Evolutionary conservation across 2,888 invertebrate genomes (phyloP).

Genomic region (Esperia sulphurella): DNA sequence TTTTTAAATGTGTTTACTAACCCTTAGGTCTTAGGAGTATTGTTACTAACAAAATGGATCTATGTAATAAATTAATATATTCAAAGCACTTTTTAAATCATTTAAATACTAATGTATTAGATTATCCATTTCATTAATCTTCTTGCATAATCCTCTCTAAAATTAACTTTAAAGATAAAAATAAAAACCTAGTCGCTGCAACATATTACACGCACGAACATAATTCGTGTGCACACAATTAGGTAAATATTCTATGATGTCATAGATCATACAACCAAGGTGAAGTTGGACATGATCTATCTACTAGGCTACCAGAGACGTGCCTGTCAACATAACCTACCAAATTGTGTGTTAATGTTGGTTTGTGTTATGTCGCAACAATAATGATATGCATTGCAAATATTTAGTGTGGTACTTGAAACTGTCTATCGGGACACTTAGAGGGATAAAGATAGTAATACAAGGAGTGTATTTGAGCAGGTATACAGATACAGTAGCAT

Average conservation of each 20-base stretch:
- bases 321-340: slow-evolving; percentile 3
- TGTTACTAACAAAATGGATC: no score
- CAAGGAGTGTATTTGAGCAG: no score
- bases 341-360: background rate
- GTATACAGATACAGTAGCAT: no score
- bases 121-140: background rate
- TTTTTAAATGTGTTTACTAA: no score
- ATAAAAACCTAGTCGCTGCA: background rate
- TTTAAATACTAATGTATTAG: no score
- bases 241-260: slow-evolving; percentile 13
- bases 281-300: slow-evolving; percentile 3
- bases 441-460: no score
- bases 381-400: no score
- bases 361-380: background rate
- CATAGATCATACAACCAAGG: slow-evolving; percentile 19
- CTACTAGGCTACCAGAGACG: background rate
- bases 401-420: no score
- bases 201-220: background rate
- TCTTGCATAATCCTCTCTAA: background rate
- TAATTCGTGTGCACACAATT: slow-evolving; percentile 7
- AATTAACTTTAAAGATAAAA: background rate
- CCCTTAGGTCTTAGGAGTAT: no score
- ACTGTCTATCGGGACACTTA: no score
- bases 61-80: no score
- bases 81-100: no score